Conservation (phyloP, 1,140 invertebrate genomes). For the Hesperophylax magnus region DNA sequence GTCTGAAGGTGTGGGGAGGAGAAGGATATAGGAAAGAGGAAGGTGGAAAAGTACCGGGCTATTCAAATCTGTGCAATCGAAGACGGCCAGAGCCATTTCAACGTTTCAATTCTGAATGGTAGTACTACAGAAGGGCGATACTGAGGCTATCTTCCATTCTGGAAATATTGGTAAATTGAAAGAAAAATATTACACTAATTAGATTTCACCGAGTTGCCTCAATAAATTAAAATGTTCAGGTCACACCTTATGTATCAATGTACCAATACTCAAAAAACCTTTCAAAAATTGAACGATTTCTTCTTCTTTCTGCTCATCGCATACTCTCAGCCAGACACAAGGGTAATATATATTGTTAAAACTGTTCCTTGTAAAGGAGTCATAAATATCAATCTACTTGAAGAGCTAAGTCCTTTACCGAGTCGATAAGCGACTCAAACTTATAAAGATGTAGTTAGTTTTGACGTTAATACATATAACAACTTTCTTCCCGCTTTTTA, state of each 20-base stretch:
- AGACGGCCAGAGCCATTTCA: too few relatives aligned
- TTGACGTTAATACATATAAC: constrained; percentile 32
- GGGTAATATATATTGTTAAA: constrained; percentile 41
- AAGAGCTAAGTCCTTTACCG: constrained; percentile 30
- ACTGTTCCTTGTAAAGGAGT: constrained; percentile 22
- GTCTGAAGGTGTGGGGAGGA: too few relatives aligned
- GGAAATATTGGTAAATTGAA: too few relatives aligned
- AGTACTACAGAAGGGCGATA: too few relatives aligned
- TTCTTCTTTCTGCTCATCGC: background rate
- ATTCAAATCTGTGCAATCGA: too few relatives aligned
- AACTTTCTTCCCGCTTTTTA: constrained; percentile 3
- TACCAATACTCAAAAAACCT: background rate
- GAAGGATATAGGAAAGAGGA: too few relatives aligned
- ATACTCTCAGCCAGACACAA: background rate
- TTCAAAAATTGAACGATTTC: background rate
- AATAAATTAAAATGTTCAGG: background rate
- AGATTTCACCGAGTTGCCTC: too few relatives aligned
- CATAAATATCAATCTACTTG: constrained; percentile 36
- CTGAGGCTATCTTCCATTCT: too few relatives aligned
- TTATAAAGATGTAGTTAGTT: constrained; percentile 40
- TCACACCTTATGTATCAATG: background rate
- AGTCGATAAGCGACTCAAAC: constrained; percentile 36
- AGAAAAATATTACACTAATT: too few relatives aligned
- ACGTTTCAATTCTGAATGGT: too few relatives aligned
- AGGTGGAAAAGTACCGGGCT: too few relatives aligned